Evolutionary conservation across 2,113 vertebrate genomes (phyloP).

Genomic region (Eidolon helvum): DNA sequence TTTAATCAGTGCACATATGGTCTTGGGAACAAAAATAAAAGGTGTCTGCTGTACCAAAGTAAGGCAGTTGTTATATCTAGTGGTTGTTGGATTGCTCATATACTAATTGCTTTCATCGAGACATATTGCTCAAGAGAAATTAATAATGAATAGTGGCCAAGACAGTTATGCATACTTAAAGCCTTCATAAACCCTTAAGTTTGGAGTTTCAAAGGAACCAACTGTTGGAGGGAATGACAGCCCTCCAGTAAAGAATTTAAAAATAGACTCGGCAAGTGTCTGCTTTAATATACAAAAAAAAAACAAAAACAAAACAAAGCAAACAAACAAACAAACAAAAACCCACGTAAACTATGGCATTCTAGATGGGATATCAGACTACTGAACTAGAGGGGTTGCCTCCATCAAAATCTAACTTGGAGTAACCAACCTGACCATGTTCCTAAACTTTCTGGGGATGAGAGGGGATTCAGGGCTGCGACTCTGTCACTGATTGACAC

Average conservation of each 20-base stretch:
- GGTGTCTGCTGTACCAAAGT: background rate
- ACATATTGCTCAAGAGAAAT: slow-evolving; percentile 8
- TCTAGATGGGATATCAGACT: background rate
- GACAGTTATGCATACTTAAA: background rate
- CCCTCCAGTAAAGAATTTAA: background rate
- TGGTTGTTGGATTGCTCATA: slow-evolving; percentile 8
- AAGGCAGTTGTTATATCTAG: background rate
- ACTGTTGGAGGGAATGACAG: background rate
- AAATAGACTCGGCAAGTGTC: background rate
- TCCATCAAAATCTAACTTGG: background rate
- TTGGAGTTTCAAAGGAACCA: background rate
- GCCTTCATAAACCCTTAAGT: background rate
- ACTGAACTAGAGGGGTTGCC: background rate
- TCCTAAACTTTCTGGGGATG: background rate
- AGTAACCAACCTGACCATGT: background rate
- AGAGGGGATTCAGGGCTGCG: background rate
- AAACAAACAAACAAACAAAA: background rate
- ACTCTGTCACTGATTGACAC: background rate
- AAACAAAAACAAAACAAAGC: background rate
- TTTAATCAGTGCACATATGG: slow-evolving; percentile 47
- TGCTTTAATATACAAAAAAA: background rate
- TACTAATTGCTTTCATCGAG: background rate
- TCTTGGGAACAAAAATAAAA: slow-evolving; percentile 23
- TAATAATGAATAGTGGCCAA: background rate
- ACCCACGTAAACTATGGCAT: background rate